Conservation (phyloP, 2,888 invertebrate genomes). For the Cheilosia vernalis region DNA sequence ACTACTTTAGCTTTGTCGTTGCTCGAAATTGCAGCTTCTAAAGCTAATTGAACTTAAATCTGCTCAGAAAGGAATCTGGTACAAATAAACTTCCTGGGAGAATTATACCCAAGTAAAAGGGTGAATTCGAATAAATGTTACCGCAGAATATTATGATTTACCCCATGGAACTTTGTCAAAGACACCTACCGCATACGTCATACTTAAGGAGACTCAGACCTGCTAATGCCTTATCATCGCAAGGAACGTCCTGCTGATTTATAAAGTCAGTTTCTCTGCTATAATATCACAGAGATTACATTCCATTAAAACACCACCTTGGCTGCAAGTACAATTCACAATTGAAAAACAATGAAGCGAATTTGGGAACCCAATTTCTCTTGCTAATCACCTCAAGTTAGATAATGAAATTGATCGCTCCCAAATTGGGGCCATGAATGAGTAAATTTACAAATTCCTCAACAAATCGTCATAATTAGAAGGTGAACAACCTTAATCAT, state of each 20-base stretch:
- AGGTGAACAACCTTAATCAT: constrained; percentile 63
- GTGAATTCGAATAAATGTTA: too few species aligned
- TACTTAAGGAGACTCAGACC: background rate
- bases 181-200: too few species aligned
- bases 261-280: background rate
- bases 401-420: constrained; percentile 43
- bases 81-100: too few species aligned
- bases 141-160: too few species aligned
- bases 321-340: background rate
- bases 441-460: constrained; percentile 42
- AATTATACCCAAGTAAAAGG: too few species aligned
- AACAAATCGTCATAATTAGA: constrained; percentile 59
- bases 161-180: too few species aligned
- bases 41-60: too few species aligned
- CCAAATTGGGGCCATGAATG: constrained; percentile 53
- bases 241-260: background rate
- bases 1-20: too few species aligned
- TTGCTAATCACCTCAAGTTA: constrained; percentile 24
- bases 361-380: constrained; percentile 26
- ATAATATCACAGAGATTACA: background rate
- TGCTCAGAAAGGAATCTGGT: too few species aligned
- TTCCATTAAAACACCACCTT: background rate
- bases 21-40: too few species aligned
- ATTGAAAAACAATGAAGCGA: constrained; percentile 11
- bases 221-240: background rate